Base-by-base conservation (phyloP, 2,888 invertebrate genomes). In the Amphiduros pacificus region DNA sequence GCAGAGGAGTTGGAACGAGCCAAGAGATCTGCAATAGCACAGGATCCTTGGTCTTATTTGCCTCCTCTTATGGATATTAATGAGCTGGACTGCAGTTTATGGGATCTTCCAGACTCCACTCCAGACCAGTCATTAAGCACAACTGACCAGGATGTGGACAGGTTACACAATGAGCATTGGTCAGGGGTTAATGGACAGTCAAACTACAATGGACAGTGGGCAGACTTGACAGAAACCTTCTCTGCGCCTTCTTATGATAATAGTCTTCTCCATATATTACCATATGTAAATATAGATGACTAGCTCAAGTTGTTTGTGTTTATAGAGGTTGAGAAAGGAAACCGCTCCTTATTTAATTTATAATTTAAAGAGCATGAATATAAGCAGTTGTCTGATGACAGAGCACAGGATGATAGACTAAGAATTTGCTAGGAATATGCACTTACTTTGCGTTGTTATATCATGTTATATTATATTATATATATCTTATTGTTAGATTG, bases 231-330 rank as follows among this genome's bases (percentile, higher is more conserved):
- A 83, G 90, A 94, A 85, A 90, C 92, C 80, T 88, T 90, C 70
- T 88, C 90, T 73, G 85, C 87, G 77, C 86, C 87, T 77, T 89
- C 91, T 66, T 88, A 87, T 76, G 88, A 91, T 78, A 91, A 90
- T 78, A 90, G 91, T 82, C 86, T 88, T 79, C 88, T 96, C 82
- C 88, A 92, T 84, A 92, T 96, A 87, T 88, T 96, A 88, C 96
- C 96, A 85, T 97, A 97, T 86, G 94, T 94, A 85, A 91, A 94
- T 84, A 91, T 94, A 85, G 94, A 95, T 89, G 94, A 75, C 17
- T 65, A 40, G n/a, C n/a, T n/a, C n/a, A n/a, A n/a, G n/a, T n/a
- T n/a, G n/a, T n/a, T n/a, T n/a, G n/a, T n/a, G n/a, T n/a, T n/a
- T n/a, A n/a, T n/a, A n/a, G n/a, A n/a, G n/a, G n/a, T n/a, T n/a